A percentile compares a stretch with the other conserved stretches of the same genome.
phyloP scores from a whole-genome alignment of 2,113 vertebrate genomes.

The Boleophthalmus pectinirostris region DNA sequence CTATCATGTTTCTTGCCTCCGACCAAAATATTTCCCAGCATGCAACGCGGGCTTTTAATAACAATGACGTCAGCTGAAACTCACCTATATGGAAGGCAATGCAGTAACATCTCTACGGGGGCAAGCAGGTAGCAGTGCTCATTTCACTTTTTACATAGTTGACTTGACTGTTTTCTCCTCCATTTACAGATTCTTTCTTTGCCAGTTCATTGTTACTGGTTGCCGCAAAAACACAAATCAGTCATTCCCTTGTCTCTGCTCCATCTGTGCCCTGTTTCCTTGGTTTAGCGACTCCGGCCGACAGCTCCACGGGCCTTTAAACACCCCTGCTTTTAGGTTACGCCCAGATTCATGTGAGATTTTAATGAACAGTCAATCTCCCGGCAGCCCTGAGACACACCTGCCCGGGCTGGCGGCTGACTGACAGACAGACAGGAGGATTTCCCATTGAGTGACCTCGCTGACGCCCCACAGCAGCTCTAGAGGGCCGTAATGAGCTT shows the following conservation, averaged over 20 bases:
- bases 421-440: slow-evolving; percentile 70
- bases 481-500: slow-evolving; percentile 55
- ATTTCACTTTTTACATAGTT: too few species aligned
- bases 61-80: too few species aligned
- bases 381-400: slow-evolving; percentile 38
- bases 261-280: slow-evolving; percentile 49
- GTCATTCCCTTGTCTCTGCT: neutral
- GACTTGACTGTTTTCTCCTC: neutral
- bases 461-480: slow-evolving; percentile 44
- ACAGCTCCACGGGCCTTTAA: slow-evolving; percentile 65
- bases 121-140: too few species aligned
- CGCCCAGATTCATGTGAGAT: slow-evolving; percentile 47
- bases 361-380: slow-evolving; percentile 65
- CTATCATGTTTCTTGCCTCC: too few species aligned
- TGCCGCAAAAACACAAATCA: neutral
- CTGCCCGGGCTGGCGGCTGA: slow-evolving; percentile 68
- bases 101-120: too few species aligned
- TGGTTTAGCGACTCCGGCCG: slow-evolving; percentile 50
- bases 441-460: slow-evolving; percentile 66
- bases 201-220: neutral
- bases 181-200: neutral
- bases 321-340: slow-evolving; percentile 35
- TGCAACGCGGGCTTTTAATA: too few species aligned
- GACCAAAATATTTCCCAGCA: too few species aligned
- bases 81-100: too few species aligned